Conservation (phyloP, 2,797 vertebrate species). For the Odontamblyopus rebecca region DNA sequence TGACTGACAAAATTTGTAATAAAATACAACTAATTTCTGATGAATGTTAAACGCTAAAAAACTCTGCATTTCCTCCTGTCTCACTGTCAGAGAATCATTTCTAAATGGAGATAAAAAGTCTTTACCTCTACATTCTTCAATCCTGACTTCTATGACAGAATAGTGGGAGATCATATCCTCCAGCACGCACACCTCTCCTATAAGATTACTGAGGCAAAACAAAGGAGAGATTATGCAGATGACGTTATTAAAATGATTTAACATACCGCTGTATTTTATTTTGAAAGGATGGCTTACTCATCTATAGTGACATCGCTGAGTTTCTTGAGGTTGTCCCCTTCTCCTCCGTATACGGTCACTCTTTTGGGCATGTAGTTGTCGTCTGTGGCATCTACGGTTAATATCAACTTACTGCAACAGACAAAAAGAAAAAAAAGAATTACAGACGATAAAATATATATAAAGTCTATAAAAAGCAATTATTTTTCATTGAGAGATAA, state of each 20-base stretch:
- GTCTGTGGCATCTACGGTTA: slow-evolving; percentile 94
- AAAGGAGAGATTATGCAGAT: slow-evolving; percentile 2
- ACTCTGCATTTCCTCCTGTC: too few species aligned
- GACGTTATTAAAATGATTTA: neutral
- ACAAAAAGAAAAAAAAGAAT: neutral
- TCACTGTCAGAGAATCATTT: neutral
- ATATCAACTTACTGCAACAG: slow-evolving; percentile 85
- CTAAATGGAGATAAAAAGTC: neutral
- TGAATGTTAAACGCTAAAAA: too few species aligned
- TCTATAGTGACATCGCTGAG: slow-evolving; percentile 90
- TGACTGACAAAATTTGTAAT: too few species aligned
- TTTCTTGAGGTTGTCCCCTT: slow-evolving; percentile 93
- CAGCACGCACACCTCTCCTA: slow-evolving; percentile 93
- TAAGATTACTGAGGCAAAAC: slow-evolving; percentile 81
- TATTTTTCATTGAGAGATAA: too few species aligned
- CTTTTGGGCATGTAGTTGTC: slow-evolving; percentile 98
- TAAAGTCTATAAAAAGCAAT: too few species aligned
- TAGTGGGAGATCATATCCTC: slow-evolving; percentile 93
- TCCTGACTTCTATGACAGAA: slow-evolving; percentile 91
- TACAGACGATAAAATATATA: too few species aligned
- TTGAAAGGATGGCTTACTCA: slow-evolving; percentile 81
- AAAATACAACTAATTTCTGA: too few species aligned
- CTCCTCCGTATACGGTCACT: slow-evolving; percentile 89
- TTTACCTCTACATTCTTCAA: slow-evolving; percentile 93
- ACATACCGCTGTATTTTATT: neutral